Base-by-base conservation (phyloP, 2,888 invertebrate species). In the Volucella zonaria region DNA sequence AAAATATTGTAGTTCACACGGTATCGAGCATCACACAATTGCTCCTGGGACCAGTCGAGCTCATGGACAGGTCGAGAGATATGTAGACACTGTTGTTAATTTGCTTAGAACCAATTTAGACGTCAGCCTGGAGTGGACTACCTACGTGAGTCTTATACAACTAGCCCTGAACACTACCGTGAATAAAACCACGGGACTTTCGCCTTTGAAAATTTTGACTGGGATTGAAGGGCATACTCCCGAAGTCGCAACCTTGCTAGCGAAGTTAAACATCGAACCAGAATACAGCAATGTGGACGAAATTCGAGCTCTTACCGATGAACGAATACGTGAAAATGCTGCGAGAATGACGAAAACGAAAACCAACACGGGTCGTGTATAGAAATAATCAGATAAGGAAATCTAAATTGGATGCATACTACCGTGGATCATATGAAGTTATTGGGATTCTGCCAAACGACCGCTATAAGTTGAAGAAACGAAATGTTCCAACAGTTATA, bases 41-140 rank as follows among this genome's bases (percentile, higher is more conserved):
- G 68, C 81, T 43, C 70, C 75, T 15, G 75, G 75, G 51, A 59
- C 73, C 52, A 54, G 74, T 73, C 71, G 74, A 43, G 73, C 59
- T 31, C 61, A 61, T 58, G 62, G 73, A 10, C 56, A 40, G n/a
- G 64, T 74, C 8, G 54, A 73, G 49, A 58, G 38, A 11, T 59
- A 59, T 43, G 43, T 59, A 2, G 59, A 43, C 15, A 64, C 31
- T 15, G 31, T 31, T 31, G 31, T 31, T 31, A 6, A 31, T 6
- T 31, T 31, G 1, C 6, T 6, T 31, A 6, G 31, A 31, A 4
- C 31, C 31, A 31, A 31, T 31, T 31, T 31, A 31, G 31, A 31
- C 31, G 31, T 31, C 6, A 31, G 31, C 31, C 31, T 31, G 31
- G 31, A 31, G 6, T 31, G 31, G 31, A 31, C 6, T 1, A 31